Evolutionary conservation across 2,113 vertebrate genomes (phyloP), one percentile per base, ranked within the genome.

Genomic region (Pogonocichla stellata): DNA sequence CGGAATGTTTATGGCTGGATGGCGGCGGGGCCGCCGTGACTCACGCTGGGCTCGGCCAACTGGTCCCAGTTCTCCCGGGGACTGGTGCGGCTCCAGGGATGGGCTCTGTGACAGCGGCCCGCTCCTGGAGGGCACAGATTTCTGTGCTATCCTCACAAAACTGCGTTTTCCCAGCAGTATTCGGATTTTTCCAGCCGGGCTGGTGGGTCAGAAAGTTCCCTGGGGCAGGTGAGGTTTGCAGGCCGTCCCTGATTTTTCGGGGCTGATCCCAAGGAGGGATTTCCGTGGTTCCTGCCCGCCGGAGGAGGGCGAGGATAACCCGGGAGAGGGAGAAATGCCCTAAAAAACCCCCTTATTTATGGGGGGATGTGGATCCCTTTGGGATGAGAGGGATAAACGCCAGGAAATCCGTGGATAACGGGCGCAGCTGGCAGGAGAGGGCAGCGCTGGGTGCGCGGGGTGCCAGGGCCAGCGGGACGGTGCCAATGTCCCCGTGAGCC

Each of bases 121-220:
- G 78, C 51, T 78, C 43, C 36, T 13, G 1, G 11, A 2, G 12
- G 40, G 36, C 34, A 5, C 25, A 5, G 22, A 8, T 50, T 48
- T 12, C 48, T 2, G 3, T 11, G 8, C 31, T 56, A 29, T 24
- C 57, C 43, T 40, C 48, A 1, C 14, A 2, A 26, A 45, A 6
- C 5, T 0, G 8, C 3, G 0, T 43, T 84, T 73, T 12, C 14
- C 15, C 65, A 2, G 20, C 13, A 0, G 4, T 9, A 42, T 10
- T 18, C 62, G 0, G 0, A 2, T 51, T 51, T 82, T 69, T 40
- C 47, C 11, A 3, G 47, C 25, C 29, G 57, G 66, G 26, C 2
- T 3, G 18, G 61, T 31, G n/a, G 40, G 7, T 31, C 7, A 3
- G 28, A 4, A 38, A 6, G 1, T 43, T 0, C 14, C 72, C 47